Conservation (phyloP, 2,797 vertebrate species). For the Hozukius guyotensis region DNA sequence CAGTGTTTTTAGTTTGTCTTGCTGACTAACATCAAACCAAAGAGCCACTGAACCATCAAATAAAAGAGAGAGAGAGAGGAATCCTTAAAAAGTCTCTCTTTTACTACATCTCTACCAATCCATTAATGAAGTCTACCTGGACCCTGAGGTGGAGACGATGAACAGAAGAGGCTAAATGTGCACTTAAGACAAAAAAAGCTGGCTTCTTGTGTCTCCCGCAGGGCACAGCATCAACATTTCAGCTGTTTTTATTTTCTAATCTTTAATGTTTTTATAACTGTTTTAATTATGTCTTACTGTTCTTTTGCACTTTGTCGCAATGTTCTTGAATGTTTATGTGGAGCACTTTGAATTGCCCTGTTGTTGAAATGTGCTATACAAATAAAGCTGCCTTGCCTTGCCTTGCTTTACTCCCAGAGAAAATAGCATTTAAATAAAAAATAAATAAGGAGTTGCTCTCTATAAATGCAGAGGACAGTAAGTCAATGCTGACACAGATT, state of each 20-base stretch:
- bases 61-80: not conserved
- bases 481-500: not conserved
- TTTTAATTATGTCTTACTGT: too few species aligned
- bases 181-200: constrained; percentile 42
- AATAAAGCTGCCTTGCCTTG: too few species aligned
- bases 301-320: too few species aligned
- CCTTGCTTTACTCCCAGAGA: not conserved
- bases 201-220: constrained; percentile 9
- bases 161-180: constrained; percentile 5
- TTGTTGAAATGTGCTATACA: too few species aligned
- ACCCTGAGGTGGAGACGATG: constrained; percentile 14
- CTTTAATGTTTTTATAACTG: not conserved
- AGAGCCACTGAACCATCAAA: not conserved
- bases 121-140: constrained; percentile 43
- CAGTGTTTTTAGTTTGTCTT: not conserved
- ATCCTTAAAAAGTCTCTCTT: not conserved
- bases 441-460: not conserved
- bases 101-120: constrained; percentile 17
- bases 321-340: too few species aligned
- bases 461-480: not conserved
- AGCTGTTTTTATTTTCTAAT: not conserved
- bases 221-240: not conserved
- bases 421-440: not conserved
- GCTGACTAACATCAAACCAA: not conserved
- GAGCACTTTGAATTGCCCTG: too few species aligned